phyloP scores from a whole-genome alignment of 2,888 invertebrate species.

The Caenorhabditis sp. region DNA sequence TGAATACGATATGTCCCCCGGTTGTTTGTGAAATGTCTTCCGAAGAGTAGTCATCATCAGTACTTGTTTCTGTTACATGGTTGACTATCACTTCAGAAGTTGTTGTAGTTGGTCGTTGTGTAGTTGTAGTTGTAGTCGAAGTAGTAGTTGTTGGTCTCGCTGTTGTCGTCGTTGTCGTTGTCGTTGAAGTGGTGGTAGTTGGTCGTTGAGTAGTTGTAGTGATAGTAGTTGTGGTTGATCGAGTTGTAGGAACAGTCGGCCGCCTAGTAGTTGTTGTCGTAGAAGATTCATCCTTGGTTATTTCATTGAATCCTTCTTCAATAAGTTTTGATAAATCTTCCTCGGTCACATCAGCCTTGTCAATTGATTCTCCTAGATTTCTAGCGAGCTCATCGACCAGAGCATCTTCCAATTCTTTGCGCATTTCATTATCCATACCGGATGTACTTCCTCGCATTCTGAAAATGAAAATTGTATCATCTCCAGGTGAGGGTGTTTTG shows the following conservation, averaged over 20 bases:
- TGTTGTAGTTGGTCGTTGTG: slow-evolving; percentile 4
- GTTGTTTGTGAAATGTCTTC: slow-evolving; percentile 13
- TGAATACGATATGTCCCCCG: slow-evolving; percentile 1
- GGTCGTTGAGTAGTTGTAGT: slow-evolving; percentile 11
- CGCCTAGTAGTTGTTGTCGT: slow-evolving; percentile 20
- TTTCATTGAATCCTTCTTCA: slow-evolving; percentile 44
- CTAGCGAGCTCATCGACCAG: slow-evolving; percentile 51
- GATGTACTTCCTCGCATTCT: slow-evolving; percentile 41
- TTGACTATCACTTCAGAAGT: slow-evolving; percentile 5
- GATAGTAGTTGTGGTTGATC: slow-evolving; percentile 4
- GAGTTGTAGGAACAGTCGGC: background rate
- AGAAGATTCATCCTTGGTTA: slow-evolving; percentile 7
- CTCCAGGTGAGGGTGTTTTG: too few relatives aligned
- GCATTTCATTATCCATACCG: slow-evolving; percentile 44
- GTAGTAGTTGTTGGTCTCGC: slow-evolving; percentile 15
- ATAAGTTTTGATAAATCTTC: slow-evolving; percentile 43
- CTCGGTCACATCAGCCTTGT: slow-evolving; percentile 41
- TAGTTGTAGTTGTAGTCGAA: slow-evolving; percentile 6
- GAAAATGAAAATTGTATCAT: background rate
- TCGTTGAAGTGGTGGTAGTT: slow-evolving; percentile 15
- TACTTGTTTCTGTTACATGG: slow-evolving; percentile 8
- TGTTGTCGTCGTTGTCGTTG: slow-evolving; percentile 9
- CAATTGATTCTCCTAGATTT: slow-evolving; percentile 49
- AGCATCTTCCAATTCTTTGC: slow-evolving; percentile 50
- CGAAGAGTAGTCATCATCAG: slow-evolving; percentile 20